Evolutionary conservation across 2,797 vertebrate genomes (phyloP).

Genomic region (Amniataba percoides): DNA sequence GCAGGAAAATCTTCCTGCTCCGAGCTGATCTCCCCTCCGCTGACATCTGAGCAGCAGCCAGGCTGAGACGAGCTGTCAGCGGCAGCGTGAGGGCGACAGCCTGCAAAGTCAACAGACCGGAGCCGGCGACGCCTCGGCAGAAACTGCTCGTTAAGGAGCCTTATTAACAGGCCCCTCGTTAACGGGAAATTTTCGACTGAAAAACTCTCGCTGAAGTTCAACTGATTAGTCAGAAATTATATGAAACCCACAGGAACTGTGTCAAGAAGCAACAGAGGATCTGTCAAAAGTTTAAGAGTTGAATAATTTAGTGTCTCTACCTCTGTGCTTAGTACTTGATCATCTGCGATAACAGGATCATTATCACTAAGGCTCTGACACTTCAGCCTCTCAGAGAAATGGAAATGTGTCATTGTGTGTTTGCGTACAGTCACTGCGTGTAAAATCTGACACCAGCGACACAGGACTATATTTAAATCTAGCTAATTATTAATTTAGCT

Average conservation of each 20-base stretch:
- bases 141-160: slow-evolving; percentile 41
- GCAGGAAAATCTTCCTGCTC: slow-evolving; percentile 35
- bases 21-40: slow-evolving; percentile 15
- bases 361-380: not conserved
- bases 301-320: slow-evolving; percentile 18
- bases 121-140: not conserved
- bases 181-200: not conserved
- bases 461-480: not conserved
- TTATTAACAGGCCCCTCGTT: slow-evolving; percentile 28
- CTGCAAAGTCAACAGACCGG: slow-evolving; percentile 31
- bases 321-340: not conserved
- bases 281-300: slow-evolving; percentile 4
- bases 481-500: too few relatives aligned
- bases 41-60: slow-evolving; percentile 40
- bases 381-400: not conserved
- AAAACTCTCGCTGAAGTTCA: slow-evolving; percentile 9
- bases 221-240: slow-evolving; percentile 25
- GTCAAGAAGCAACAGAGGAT: not conserved
- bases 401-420: not conserved
- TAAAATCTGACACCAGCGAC: not conserved
- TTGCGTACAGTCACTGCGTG: not conserved
- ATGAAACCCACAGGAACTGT: not conserved
- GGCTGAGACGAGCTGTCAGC: slow-evolving; percentile 52
- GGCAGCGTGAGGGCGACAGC: slow-evolving; percentile 21
- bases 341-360: slow-evolving; percentile 12